phyloP scores from a whole-genome alignment of 2,113 vertebrate species.

The Lichenostomus cassidix region DNA sequence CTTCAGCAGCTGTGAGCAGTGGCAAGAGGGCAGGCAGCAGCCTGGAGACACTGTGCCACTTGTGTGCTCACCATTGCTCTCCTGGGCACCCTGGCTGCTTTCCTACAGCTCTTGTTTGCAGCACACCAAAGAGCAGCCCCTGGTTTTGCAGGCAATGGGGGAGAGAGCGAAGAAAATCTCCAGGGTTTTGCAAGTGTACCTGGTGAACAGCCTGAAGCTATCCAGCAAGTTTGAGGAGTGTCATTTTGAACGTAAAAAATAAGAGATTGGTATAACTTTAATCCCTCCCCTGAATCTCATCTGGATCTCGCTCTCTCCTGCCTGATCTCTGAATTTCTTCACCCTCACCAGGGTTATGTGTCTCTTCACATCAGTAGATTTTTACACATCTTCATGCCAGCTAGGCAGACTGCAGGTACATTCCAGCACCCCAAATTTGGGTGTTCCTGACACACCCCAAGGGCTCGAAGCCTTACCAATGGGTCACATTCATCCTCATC shows the following conservation, averaged over 20 bases:
- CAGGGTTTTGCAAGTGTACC: background rate
- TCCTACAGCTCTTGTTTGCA: background rate
- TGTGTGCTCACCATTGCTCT: background rate
- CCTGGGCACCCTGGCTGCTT: background rate
- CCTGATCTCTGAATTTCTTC: background rate
- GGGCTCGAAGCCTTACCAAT: background rate
- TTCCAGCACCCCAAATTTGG: background rate
- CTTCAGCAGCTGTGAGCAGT: background rate
- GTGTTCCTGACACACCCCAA: background rate
- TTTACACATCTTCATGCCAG: background rate
- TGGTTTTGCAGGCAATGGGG: background rate
- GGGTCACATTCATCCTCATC: background rate
- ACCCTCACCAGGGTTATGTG: background rate
- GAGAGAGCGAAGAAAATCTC: background rate
- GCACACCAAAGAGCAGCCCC: background rate
- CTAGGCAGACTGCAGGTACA: accelerated
- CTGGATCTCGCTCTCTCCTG: background rate
- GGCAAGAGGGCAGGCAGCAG: background rate
- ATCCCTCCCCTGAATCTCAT: background rate
- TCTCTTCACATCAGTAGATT: background rate
- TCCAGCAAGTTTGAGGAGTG: background rate
- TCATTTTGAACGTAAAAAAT: background rate
- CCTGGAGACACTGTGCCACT: accelerated
- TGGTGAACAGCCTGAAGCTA: background rate
- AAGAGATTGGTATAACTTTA: background rate